Base-by-base conservation (phyloP, 2,113 vertebrate genomes). In the Montifringilla adamsi region DNA sequence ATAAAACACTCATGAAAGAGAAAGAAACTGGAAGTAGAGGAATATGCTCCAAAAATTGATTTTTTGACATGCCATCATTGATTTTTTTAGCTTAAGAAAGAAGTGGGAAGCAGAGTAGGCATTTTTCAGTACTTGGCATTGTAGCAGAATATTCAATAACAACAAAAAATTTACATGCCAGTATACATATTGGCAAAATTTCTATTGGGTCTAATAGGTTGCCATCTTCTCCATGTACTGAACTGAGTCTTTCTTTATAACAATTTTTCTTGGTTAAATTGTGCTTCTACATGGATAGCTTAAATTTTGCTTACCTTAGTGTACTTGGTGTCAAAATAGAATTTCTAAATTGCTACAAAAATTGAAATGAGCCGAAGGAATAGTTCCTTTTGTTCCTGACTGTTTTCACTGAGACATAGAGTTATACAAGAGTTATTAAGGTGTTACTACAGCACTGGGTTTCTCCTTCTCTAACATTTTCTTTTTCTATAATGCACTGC, bases 81-180 rank as follows among this genome's bases (percentile, higher is more conserved):
- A 93, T 60, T 94, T 94, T 87, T 87, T 56, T 47, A 87, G 33
- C 31, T 94, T 95, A 85, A 80, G 41, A 95, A 95, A 94, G 35
- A 56, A 84, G 47, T 72, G 33, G 47, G 14, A 41, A 95, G 46
- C 15, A 84, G 68, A 68, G 33, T n/a, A 95, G 68, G 41, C 17
- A n/a, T 94, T 96, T 93, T 90, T 95, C 60, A 94, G 80, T 92
- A 80, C 37, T 90, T 95, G 15, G 21, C 87, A 89, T 92, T 92
- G 67, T 75, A 91, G 44, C 24, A 97, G 44, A 67, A 10, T 94
- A 80, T 41, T 76, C 33, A 82, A 70, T 13, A 85, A 33, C 13
- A 50, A 23, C 5, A 60, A 47, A 89, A 58, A 93, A 56, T 46
- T 67, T 92, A 27, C 50, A 83, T 26, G 80, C 79, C 35, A 41